A percentile compares a stretch with the other conserved stretches of the same genome.
These are phyloP conservation scores for Andricus quercusramuli DNA, from an alignment of 2,888 invertebrate species.

Conservation along the genomic window DNA sequence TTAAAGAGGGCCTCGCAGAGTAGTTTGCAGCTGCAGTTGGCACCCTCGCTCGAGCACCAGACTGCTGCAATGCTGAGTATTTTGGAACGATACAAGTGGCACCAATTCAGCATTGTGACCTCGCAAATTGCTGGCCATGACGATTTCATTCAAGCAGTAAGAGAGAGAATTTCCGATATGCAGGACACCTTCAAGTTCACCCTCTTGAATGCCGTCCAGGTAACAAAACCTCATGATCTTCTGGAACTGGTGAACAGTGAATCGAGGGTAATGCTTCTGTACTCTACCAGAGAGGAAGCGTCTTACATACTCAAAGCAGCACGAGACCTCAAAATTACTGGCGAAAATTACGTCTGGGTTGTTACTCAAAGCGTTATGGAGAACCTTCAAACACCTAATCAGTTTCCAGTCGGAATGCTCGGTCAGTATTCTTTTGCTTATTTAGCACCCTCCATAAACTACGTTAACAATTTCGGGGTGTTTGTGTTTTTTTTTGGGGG, in stretches of 20 bases:
- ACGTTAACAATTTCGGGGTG: too few relatives aligned
- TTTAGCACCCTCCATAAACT: too few relatives aligned
- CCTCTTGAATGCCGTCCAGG: constrained; percentile 91
- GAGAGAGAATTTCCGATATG: constrained; percentile 91
- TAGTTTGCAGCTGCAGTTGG: constrained; percentile 94
- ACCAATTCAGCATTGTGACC: constrained; percentile 96
- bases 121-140: constrained; percentile 96
- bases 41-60: constrained; percentile 97
- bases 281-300: constrained; percentile 93
- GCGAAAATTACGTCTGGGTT: constrained; percentile 97
- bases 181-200: constrained; percentile 90
- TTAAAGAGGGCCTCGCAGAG: constrained; percentile 88
- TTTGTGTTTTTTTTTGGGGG: too few relatives aligned
- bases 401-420: constrained; percentile 95
- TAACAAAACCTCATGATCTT: constrained; percentile 87
- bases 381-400: constrained; percentile 86
- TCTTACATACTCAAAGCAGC: constrained; percentile 89
- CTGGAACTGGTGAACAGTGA: constrained; percentile 92
- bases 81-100: constrained; percentile 97
- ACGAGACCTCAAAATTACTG: constrained; percentile 87
- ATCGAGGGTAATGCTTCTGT: constrained; percentile 94
- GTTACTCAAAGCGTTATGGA: constrained; percentile 96
- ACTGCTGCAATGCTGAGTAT: constrained; percentile 97
- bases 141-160: constrained; percentile 96
- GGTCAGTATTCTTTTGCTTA: constrained; percentile 81